Percentiles rank a stretch among this genome's conserved stretches.
phyloP scores from a whole-genome alignment of 2,888 invertebrate species.

The Trichogramma evanescens region DNA sequence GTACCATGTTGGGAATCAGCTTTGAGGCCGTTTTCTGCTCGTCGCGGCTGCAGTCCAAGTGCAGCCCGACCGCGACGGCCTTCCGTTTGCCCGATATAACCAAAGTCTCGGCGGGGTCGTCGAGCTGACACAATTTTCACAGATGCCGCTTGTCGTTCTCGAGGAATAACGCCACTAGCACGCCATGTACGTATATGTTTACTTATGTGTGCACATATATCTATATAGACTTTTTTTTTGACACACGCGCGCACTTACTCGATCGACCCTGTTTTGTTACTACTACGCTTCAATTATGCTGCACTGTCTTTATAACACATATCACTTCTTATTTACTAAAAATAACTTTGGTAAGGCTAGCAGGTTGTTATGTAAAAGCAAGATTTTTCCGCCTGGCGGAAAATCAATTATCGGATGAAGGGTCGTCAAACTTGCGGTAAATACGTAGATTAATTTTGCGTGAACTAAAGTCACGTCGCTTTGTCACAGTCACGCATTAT shows the following conservation, averaged over 20 bases:
- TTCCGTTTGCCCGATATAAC: not conserved
- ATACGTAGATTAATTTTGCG: too few species aligned
- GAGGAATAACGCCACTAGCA: not conserved
- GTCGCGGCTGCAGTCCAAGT: not conserved
- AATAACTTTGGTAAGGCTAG: not conserved
- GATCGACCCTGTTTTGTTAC: too few species aligned
- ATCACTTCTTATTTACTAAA: not conserved
- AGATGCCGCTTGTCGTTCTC: not conserved
- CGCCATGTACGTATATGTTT: not conserved
- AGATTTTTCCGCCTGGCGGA: not conserved
- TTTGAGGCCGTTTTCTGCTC: constrained; percentile 23
- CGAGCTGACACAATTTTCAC: too few species aligned
- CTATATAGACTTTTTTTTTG: too few species aligned
- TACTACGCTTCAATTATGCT: too few species aligned
- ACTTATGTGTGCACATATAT: not conserved
- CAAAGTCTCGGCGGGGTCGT: too few species aligned
- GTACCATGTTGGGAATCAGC: constrained; percentile 47
- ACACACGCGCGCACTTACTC: too few species aligned
- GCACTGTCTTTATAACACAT: not conserved
- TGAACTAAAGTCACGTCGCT: not conserved
- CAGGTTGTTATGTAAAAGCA: not conserved
- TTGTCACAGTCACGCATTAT: not conserved
- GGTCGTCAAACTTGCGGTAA: not conserved
- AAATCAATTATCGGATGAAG: not conserved
- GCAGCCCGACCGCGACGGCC: constrained; percentile 4